Percentiles rank a stretch among this genome's conserved stretches.
These are phyloP conservation scores for Glossosoma conforme DNA, from an alignment of 1,140 invertebrate species.

Conservation along the genomic window DNA sequence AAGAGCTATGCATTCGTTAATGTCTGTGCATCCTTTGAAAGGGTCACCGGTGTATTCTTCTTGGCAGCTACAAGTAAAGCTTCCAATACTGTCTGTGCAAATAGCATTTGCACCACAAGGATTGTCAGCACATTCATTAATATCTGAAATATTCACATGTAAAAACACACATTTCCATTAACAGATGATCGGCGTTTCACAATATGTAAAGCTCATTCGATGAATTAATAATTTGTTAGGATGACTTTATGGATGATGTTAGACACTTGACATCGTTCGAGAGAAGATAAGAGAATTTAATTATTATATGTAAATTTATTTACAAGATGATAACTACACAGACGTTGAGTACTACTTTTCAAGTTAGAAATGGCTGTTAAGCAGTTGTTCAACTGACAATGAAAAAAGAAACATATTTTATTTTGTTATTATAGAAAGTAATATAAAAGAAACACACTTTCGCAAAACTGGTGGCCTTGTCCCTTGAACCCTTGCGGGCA, in stretches of 20 bases:
- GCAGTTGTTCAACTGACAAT: too few relatives aligned
- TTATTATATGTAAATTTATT: too few relatives aligned
- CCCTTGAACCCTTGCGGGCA: constrained; percentile 80
- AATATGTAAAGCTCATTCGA: too few relatives aligned
- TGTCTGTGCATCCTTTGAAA: constrained; percentile 77
- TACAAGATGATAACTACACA: too few relatives aligned
- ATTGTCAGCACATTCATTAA: constrained; percentile 82
- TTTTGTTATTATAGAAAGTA: too few relatives aligned
- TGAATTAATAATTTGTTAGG: too few relatives aligned
- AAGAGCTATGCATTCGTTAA: constrained; percentile 81
- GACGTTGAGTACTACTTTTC: too few relatives aligned
- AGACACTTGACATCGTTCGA: too few relatives aligned
- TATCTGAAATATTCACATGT: constrained; percentile 57
- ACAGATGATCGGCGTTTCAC: constrained; percentile 9
- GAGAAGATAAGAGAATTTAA: too few relatives aligned
- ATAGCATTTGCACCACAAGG: constrained; percentile 80
- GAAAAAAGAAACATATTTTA: too few relatives aligned
- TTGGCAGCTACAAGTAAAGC: constrained; percentile 77
- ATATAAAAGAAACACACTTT: constrained; percentile 64
- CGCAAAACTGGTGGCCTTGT: constrained; percentile 65
- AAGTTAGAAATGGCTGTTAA: too few relatives aligned
- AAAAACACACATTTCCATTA: constrained; percentile 5
- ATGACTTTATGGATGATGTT: too few relatives aligned
- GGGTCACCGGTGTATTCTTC: constrained; percentile 82
- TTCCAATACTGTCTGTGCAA: constrained; percentile 82